phyloP scores from a whole-genome alignment of 2,113 vertebrate species.

The Calidris pygmaea region DNA sequence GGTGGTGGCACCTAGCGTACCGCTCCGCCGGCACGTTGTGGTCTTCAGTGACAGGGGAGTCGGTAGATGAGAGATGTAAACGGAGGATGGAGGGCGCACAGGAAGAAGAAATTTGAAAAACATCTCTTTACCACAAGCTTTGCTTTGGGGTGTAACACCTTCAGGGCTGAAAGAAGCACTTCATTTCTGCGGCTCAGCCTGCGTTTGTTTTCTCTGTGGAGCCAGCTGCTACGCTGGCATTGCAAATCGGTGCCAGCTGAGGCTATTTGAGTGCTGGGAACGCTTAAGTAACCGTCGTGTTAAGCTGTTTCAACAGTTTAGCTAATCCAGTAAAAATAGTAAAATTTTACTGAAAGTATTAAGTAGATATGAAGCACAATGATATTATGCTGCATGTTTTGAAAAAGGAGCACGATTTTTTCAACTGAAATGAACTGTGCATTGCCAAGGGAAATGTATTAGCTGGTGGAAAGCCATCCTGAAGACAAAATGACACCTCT shows the following conservation, averaged over 20 bases:
- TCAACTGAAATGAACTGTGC: neutral
- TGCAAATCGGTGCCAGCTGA: neutral
- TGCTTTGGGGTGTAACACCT: neutral
- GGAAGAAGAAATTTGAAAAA: neutral
- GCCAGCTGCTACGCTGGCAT: slow-evolving; percentile 37
- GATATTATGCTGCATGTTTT: rapidly evolving
- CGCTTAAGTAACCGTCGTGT: neutral
- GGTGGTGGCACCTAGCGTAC: neutral
- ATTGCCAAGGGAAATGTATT: neutral
- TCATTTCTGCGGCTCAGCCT: neutral
- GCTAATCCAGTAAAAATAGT: slow-evolving; percentile 22
- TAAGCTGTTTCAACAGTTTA: slow-evolving; percentile 16
- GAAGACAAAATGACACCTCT: neutral
- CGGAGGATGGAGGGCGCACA: neutral
- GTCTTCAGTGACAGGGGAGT: neutral
- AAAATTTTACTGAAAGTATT: neutral
- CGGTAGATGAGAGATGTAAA: neutral
- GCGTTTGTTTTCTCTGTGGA: neutral
- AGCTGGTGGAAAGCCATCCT: neutral
- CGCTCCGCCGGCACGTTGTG: neutral
- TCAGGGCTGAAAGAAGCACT: neutral
- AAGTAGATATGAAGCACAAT: neutral
- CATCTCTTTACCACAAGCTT: neutral
- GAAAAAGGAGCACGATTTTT: neutral
- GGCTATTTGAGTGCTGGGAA: neutral